Evolutionary conservation across 1,140 invertebrate species (phyloP).

Genomic region (Agraylea sexmaculata): DNA sequence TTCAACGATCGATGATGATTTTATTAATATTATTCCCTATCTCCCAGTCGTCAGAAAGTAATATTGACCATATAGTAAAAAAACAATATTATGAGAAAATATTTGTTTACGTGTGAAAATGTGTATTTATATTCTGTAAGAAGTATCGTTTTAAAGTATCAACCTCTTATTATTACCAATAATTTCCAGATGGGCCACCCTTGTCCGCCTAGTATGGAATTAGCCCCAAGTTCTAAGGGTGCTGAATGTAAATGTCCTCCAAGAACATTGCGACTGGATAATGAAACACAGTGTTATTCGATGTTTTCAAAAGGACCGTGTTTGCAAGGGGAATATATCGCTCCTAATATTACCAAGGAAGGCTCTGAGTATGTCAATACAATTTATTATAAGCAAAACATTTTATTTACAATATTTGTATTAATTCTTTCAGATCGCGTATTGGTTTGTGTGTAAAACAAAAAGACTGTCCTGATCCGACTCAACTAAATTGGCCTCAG

Average conservation of each 20-base stretch:
- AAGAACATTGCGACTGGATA: slow-evolving; percentile 51
- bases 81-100: too few species aligned
- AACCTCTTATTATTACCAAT: slow-evolving; percentile 9
- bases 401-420: too few species aligned
- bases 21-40: too few species aligned
- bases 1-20: too few species aligned
- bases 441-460: slow-evolving; percentile 58
- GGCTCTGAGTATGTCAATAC: slow-evolving; percentile 2
- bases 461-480: slow-evolving; percentile 43
- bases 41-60: too few species aligned
- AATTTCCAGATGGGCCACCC: slow-evolving; percentile 53
- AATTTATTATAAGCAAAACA: not conserved
- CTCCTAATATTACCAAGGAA: slow-evolving; percentile 39
- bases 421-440: slow-evolving; percentile 27
- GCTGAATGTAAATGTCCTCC: slow-evolving; percentile 70
- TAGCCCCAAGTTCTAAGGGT: slow-evolving; percentile 48
- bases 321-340: slow-evolving; percentile 54
- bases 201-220: slow-evolving; percentile 71
- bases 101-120: too few species aligned
- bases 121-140: too few species aligned
- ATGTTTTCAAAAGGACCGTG: slow-evolving; percentile 62
- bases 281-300: slow-evolving; percentile 48
- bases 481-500: slow-evolving; percentile 57
- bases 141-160: too few species aligned
- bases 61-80: too few species aligned